phyloP scores from a whole-genome alignment of 2,113 vertebrate genomes.

The Hiodon alosoides region DNA sequence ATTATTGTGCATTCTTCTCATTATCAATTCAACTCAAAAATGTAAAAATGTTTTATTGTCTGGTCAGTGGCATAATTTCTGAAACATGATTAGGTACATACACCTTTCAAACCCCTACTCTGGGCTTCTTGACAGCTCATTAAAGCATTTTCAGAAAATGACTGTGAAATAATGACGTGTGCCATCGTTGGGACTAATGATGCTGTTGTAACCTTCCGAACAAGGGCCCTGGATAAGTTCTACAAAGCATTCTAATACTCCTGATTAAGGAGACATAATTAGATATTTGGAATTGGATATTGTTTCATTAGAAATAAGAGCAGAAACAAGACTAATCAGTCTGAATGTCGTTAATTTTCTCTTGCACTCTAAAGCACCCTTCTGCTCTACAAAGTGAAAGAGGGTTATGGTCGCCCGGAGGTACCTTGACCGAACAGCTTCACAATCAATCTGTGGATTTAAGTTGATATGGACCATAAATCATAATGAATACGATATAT shows the following conservation, averaged over 20 bases:
- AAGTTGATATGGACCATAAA: no score
- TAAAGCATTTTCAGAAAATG: conserved; percentile 13
- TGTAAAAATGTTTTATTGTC: neutral
- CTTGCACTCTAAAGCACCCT: no score
- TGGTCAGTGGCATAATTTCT: neutral
- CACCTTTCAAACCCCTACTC: neutral
- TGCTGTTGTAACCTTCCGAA: conserved; percentile 16
- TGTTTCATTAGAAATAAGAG: neutral
- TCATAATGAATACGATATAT: no score
- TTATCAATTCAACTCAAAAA: conserved; percentile 7
- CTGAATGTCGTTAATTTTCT: no score
- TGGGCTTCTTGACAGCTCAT: conserved; percentile 13
- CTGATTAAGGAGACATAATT: conserved; percentile 2
- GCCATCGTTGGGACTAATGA: conserved; percentile 17
- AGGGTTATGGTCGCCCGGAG: no score
- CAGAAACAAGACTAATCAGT: no score
- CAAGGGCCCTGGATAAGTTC: neutral
- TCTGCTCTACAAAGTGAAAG: no score
- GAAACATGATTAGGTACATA: neutral
- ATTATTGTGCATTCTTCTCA: neutral
- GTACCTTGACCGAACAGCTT: no score
- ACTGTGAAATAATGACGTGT: conserved; percentile 23
- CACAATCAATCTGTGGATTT: no score
- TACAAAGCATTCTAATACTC: neutral
- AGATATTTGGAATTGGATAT: neutral